Evolutionary conservation across 2,797 vertebrate genomes (phyloP).

Genomic region (Anguilla anguilla): DNA sequence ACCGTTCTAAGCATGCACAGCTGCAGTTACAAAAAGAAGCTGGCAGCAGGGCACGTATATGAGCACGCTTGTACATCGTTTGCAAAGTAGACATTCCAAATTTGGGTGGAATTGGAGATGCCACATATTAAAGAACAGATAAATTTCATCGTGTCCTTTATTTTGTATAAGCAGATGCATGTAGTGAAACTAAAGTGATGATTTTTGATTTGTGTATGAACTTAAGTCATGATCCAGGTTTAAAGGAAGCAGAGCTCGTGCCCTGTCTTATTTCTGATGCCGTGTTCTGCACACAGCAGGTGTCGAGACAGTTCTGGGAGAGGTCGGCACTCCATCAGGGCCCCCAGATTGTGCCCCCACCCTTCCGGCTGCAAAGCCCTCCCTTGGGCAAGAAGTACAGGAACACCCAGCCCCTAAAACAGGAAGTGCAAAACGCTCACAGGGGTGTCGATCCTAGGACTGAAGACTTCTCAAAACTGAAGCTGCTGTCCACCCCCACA

Average conservation of each 20-base stretch:
- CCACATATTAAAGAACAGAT: too few species aligned
- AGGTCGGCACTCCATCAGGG: neutral
- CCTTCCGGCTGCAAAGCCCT: constrained; percentile 24
- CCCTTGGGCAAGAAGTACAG: constrained; percentile 23
- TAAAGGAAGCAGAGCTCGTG: neutral
- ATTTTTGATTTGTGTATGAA: neutral
- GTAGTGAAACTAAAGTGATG: neutral
- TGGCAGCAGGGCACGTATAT: too few species aligned
- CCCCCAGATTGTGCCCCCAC: neutral
- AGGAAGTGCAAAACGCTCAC: neutral
- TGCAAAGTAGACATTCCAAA: too few species aligned
- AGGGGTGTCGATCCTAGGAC: neutral
- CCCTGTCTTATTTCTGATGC: neutral
- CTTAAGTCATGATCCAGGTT: neutral
- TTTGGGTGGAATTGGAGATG: too few species aligned
- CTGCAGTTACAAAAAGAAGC: too few species aligned
- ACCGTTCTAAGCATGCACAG: too few species aligned
- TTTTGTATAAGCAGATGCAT: neutral
- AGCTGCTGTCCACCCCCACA: constrained; percentile 19
- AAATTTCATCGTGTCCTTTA: neutral
- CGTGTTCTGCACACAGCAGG: neutral
- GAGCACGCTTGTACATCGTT: too few species aligned
- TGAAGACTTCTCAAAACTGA: constrained; percentile 13
- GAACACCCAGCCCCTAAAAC: neutral
- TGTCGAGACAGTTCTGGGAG: constrained; percentile 18